Evolutionary conservation across 2,113 vertebrate species (phyloP).

Genomic region (Dicentrarchus labrax): DNA sequence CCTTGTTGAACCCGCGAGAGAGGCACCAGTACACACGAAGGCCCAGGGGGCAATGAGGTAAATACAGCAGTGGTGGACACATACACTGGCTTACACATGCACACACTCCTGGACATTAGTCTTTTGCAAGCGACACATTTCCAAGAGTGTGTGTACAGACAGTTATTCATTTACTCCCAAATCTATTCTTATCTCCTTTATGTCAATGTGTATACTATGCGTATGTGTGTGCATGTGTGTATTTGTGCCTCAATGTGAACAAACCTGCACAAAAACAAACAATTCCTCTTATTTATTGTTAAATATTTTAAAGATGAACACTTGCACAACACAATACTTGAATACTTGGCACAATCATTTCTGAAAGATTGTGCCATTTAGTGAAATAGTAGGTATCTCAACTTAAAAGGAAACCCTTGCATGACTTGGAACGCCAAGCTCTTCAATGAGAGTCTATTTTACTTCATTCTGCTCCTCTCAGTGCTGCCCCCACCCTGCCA

Average conservation of each 20-base stretch:
- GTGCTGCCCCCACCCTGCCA: conserved; percentile 64
- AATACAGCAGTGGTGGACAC: conserved; percentile 10
- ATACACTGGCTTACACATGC: conserved; percentile 4
- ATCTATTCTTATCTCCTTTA: conserved; percentile 52
- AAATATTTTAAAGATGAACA: not conserved
- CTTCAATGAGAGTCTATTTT: not conserved
- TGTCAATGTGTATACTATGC: conserved; percentile 9
- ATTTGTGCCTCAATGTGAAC: not conserved
- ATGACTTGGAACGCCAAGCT: not conserved
- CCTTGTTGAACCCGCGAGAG: conserved; percentile 60
- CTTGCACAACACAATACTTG: not conserved
- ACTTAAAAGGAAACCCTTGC: conserved; percentile 10
- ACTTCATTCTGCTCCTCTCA: conserved; percentile 25
- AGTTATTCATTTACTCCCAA: conserved; percentile 65
- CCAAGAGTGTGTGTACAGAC: conserved; percentile 34
- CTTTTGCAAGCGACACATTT: conserved; percentile 57
- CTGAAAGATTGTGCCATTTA: not conserved
- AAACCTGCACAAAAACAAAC: conserved; percentile 10
- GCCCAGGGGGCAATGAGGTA: conserved; percentile 45
- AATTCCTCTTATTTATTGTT: not conserved
- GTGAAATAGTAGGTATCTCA: not conserved
- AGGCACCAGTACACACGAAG: conserved; percentile 30
- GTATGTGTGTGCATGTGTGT: conserved; percentile 5
- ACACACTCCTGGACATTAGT: conserved; percentile 33
- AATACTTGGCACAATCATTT: too few relatives aligned